Evolutionary conservation across 2,113 vertebrate species (phyloP).

Genomic region (Actinemys pallida): DNA sequence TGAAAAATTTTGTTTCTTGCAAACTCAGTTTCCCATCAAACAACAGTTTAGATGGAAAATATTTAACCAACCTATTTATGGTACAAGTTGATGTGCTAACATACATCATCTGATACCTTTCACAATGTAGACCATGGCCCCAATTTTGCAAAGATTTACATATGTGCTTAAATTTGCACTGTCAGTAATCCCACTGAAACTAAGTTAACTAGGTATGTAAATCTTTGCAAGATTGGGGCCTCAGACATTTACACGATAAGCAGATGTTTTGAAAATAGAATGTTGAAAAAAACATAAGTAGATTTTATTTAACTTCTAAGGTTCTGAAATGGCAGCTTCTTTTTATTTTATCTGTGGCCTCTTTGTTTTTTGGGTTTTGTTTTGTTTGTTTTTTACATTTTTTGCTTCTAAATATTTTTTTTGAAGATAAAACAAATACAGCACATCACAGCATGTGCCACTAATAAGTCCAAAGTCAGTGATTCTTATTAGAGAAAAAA

Average conservation of each 20-base stretch:
- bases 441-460: rapidly evolving
- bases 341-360: not conserved
- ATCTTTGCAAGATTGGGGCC: not conserved
- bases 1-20: not conserved
- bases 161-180: not conserved
- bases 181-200: not conserved
- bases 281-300: not conserved
- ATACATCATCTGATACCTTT: not conserved
- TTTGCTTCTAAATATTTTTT: not conserved
- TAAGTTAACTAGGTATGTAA: not conserved
- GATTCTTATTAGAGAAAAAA: not conserved
- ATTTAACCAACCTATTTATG: not conserved
- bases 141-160: not conserved
- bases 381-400: not conserved
- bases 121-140: not conserved
- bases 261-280: not conserved
- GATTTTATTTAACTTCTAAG: not conserved
- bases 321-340: not conserved
- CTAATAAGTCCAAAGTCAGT: not conserved
- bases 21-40: not conserved
- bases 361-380: not conserved
- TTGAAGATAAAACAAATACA: not conserved
- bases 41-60: not conserved
- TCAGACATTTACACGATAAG: not conserved
- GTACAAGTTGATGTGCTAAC: not conserved